A percentile compares a stretch with the other conserved stretches of the same genome.
phyloP scores from a whole-genome alignment of 2,888 invertebrate genomes.

The Euplexia lucipara region DNA sequence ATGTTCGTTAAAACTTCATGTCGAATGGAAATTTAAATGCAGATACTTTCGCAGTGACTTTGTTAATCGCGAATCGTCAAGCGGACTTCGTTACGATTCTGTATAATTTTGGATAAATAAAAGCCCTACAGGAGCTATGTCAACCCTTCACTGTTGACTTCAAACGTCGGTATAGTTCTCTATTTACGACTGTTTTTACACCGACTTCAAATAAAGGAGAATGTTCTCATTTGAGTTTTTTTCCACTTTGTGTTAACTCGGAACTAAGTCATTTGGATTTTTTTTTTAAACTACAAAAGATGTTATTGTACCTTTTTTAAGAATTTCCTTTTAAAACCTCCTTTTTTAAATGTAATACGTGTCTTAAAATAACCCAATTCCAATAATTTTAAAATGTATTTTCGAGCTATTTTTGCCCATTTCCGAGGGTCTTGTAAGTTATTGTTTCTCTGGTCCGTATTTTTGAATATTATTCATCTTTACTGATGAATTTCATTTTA shows the following conservation, averaged over 20 bases:
- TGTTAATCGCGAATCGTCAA: slow-evolving; percentile 71
- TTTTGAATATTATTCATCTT: slow-evolving; percentile 28
- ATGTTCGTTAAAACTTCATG: slow-evolving; percentile 80
- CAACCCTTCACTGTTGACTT: neutral
- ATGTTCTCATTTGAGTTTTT: too few species aligned
- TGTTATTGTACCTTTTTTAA: too few species aligned
- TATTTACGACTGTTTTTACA: neutral
- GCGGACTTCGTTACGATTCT: slow-evolving; percentile 59
- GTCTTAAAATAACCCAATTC: neutral
- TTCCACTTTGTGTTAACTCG: too few species aligned
- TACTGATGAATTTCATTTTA: slow-evolving; percentile 29
- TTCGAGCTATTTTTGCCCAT: neutral
- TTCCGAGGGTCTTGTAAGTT: slow-evolving; percentile 16
- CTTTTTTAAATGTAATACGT: neutral
- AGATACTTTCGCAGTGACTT: slow-evolving; percentile 73
- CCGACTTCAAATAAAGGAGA: too few species aligned
- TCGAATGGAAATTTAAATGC: slow-evolving; percentile 77
- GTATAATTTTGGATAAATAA: slow-evolving; percentile 42
- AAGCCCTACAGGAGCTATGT: neutral
- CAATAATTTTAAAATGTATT: slow-evolving; percentile 6
- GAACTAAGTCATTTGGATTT: too few species aligned
- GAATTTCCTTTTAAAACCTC: too few species aligned
- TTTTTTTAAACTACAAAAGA: too few species aligned
- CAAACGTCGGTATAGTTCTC: neutral
- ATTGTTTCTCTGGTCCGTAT: slow-evolving; percentile 20